phyloP scores from a whole-genome alignment of 2,797 vertebrate species.

The Coccyzus lansbergi region DNA sequence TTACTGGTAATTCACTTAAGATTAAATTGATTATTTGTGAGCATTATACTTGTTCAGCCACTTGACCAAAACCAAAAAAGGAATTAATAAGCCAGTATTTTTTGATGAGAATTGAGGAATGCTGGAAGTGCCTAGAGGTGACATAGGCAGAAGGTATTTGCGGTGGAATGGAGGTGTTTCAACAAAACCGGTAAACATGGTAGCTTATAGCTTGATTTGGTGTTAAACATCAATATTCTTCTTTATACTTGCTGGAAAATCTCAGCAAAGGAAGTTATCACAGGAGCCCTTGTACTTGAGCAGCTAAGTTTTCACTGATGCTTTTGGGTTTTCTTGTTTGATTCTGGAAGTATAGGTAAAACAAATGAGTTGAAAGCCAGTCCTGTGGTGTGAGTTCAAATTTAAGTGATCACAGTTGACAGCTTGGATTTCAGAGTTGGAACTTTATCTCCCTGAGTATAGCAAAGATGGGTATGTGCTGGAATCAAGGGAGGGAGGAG shows the following conservation, averaged over 20 bases:
- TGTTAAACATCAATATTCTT: background rate
- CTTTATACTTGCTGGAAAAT: background rate
- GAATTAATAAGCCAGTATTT: background rate
- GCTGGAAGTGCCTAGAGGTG: background rate
- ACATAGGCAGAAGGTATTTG: background rate
- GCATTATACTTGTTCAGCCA: background rate
- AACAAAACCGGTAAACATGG: background rate
- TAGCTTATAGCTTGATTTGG: background rate
- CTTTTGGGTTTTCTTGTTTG: background rate
- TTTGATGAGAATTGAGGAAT: background rate
- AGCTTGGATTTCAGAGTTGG: background rate
- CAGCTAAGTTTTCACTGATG: background rate
- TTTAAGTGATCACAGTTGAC: background rate
- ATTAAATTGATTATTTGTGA: background rate
- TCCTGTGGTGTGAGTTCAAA: background rate
- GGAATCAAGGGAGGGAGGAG: background rate
- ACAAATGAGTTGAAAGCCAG: background rate
- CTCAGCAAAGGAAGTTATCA: background rate
- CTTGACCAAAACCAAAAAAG: background rate
- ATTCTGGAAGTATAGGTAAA: background rate
- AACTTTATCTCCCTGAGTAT: background rate
- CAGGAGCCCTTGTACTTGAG: background rate
- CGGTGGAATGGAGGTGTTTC: background rate
- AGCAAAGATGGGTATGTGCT: background rate
- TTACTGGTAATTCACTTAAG: background rate